Evolutionary conservation across 2,113 vertebrate genomes (phyloP), one percentile per base, ranked within the genome.

Genomic region (Cottus gobio): DNA sequence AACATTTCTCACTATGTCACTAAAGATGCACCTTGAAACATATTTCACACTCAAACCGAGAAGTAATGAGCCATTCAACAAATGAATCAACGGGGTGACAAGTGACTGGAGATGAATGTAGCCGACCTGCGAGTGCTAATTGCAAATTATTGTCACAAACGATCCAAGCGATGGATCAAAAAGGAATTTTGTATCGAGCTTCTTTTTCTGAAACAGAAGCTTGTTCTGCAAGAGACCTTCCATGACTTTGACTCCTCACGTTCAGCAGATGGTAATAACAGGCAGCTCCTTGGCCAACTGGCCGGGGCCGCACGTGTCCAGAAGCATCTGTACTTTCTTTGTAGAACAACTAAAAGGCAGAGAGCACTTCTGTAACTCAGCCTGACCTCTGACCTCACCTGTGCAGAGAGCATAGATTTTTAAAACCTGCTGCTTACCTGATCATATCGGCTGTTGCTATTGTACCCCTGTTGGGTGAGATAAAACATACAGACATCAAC

Each of bases 1-100:
- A 50, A 44, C 44, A 34, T 68, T 34, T 68, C 44, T 62, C 26
- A 54, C 11, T 16, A 15, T 42, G 15, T 11, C 44, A n/a, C 36
- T 71, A 67, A 76, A 67, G 61, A 75, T 71, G 58, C 34, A 36
- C 9, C 15, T 18, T 42, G 34, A 62, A 75, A 62, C 28, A 34
- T 36, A 62, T 75, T 36, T 56, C 65, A 69, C 46, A 63, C 26
- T 50, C 26, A 56, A 28, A 52, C 18, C 42, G 4, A 26, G 54
- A 60, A 13, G 5, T 61, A 73, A 73, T 67, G 81, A 77, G 62
- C 56, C 34, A 36, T 67, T 67, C 37, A 73, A 52, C 48, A 34
- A 64, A 71, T 57, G 46, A 69, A 62, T 61, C 34, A 54, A 52
- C 46, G 26, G 22, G 31, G 18, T 67, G 39, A 62, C 56, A 68